Conservation (phyloP, 2,113 vertebrate species). For the Rissa tridactyla region DNA sequence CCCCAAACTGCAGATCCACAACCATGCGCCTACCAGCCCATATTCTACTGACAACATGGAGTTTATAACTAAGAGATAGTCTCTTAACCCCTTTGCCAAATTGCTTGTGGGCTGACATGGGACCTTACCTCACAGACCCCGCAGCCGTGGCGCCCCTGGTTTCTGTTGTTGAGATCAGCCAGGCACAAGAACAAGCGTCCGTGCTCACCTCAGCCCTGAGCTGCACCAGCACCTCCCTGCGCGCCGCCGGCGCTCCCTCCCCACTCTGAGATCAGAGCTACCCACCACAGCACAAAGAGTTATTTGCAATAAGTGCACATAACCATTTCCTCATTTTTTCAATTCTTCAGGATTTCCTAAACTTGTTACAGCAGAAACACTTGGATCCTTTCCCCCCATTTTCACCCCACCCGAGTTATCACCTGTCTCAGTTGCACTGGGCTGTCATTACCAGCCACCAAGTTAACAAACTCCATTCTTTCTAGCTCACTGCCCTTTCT, state of each 20-base stretch:
- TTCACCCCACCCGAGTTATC: not conserved
- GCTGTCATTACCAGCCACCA: not conserved
- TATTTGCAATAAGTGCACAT: not conserved
- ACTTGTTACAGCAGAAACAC: not conserved
- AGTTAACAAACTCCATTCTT: not conserved
- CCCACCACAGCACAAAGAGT: not conserved
- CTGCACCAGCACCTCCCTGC: not conserved
- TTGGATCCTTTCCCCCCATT: not conserved
- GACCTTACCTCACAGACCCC: not conserved
- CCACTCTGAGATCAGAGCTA: not conserved
- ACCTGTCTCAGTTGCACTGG: not conserved
- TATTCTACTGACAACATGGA: not conserved
- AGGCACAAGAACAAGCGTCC: rapidly evolving
- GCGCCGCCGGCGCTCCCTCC: not conserved
- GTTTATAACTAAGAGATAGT: not conserved
- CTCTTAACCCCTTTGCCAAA: not conserved
- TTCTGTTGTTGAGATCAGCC: not conserved
- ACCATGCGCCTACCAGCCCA: not conserved
- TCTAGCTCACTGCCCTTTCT: not conserved
- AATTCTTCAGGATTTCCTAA: not conserved
- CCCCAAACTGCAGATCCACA: not conserved
- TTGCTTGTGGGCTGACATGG: not conserved
- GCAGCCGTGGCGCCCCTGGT: not conserved
- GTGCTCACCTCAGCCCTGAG: not conserved
- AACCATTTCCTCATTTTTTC: not conserved